Base-by-base conservation (phyloP, 2,888 invertebrate genomes). In the Sphaerophoria taeniata region DNA sequence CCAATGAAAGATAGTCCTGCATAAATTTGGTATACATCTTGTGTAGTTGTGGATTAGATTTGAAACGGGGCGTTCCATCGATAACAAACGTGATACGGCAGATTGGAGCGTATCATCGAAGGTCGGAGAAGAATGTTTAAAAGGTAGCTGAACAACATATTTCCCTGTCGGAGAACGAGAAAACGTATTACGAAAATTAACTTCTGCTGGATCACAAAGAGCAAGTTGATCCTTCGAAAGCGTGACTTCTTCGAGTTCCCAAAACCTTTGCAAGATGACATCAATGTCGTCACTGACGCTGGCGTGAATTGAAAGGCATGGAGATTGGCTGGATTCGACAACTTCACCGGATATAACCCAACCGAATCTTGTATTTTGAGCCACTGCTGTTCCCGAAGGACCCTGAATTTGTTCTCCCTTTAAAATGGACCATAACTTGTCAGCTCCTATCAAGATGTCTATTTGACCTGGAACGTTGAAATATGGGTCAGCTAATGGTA, bases 61-160 rank as follows among this genome's bases (percentile, higher is more conserved):
- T 58, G 34, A 67, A 56, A 39, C 58, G 43, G n/a, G n/a, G n/a
- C 65, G 58, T 60, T 75, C 75, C 3, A n/a, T n/a, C n/a, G n/a
- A n/a, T n/a, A n/a, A 14, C n/a, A 55, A 55, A 4, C 55, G 65
- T 11, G n/a, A 45, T 6, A 47, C 14, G 3, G 69, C 69, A 16
- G 72, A 69, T 12, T 24, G 33, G 4, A 63, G 39, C 36, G 76
- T 82, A 45, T 82, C 24, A 34, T 39, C 55, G 33, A 77, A 78
- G 3, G 43, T 33, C 11, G 61, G 55, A 6, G 58, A 6, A 5
- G 61, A 9, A 3, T 36, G 6, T 61, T 78, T 78, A 3, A 72
- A 72, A 9, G 65, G 67, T 9, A 72, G 39, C 11, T 58, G 31
- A 7, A 72, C 65, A 56, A 78, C 49, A 53, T 72, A 78, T 72